Evolutionary conservation across 1,140 invertebrate genomes (phyloP), one percentile per base, ranked within the genome.

Genomic region (Antheraea mylitta): DNA sequence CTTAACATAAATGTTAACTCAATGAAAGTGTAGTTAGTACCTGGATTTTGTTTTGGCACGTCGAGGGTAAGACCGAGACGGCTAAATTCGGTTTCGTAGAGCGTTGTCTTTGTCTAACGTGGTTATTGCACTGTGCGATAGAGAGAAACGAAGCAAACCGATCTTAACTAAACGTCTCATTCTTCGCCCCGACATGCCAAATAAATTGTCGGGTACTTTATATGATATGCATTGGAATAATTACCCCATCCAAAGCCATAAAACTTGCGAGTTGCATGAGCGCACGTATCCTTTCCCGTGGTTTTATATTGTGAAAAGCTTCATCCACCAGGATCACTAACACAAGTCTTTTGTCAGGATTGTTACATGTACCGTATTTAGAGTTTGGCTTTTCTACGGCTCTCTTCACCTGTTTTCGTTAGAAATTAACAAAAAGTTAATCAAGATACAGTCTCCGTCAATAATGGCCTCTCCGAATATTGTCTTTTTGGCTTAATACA

Each of bases 221-320:
- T n/a, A 30, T 30, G 4, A 30, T 30, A 30, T 30, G 22, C 22
- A 30, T 30, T 30, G 1, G 4, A 30, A 38, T 48, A 45, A 30
- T 85, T 74, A 93, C 92, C 75, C 89, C 82, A 71, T 92, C 87
- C 0, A 93, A 72, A 38, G 89, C 92, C 91, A 93, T 92, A 69
- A 93, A 93, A 69, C 78, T 81, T n/a, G 92, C 87, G 13, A 93
- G 77, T 30, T 92, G 85, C 86, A 89, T 92, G 61, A 93, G 87
- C 58, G 91, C 87, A 10, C 86, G 80, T 73, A 89, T 90, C 69
- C 91, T 73, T 62, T 92, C 89, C 11, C 91, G 80, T 13, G 90
- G 81, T 11, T 81, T 72, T 53, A 92, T 88, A 66, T 83, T 81
- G 48, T 87, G 81, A 78, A 92, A 90, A 63, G 81, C 75, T 13